These are phyloP conservation scores for Atlantisia rogersi DNA, from an alignment of 2,113 vertebrate species.

Conservation along the genomic window DNA sequence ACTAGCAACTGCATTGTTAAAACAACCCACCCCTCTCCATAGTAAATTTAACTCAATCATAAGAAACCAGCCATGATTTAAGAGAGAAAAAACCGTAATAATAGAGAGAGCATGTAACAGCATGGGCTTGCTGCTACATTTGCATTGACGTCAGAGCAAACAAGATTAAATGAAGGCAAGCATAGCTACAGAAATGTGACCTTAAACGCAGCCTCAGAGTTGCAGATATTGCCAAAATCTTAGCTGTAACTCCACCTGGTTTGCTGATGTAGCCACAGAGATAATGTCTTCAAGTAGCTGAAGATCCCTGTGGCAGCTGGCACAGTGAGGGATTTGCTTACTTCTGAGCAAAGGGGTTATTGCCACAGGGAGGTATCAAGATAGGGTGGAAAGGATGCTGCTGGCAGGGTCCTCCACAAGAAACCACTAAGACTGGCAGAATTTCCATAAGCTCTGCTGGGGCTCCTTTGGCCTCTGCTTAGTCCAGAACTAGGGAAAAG, in stretches of 20 bases:
- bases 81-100: background rate
- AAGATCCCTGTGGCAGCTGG: background rate
- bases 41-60: slow-evolving; percentile 15
- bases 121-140: slow-evolving; percentile 57
- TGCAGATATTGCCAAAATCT: slow-evolving; percentile 49
- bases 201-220: slow-evolving; percentile 43
- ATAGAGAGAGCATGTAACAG: slow-evolving; percentile 29
- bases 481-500: background rate
- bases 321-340: background rate
- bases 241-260: slow-evolving; percentile 18
- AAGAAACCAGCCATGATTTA: slow-evolving; percentile 27
- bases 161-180: slow-evolving; percentile 64
- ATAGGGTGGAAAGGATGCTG: background rate
- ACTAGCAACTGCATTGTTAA: background rate
- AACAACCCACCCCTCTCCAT: background rate
- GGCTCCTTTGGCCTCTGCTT: background rate
- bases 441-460: background rate
- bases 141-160: slow-evolving; percentile 72
- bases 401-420: background rate
- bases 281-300: background rate
- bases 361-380: background rate
- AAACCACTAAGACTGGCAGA: background rate
- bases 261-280: background rate
- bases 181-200: slow-evolving; percentile 63
- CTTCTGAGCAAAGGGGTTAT: background rate